Percentiles rank a stretch among this genome's conserved stretches.
These are phyloP conservation scores for Macropus fuliginosus DNA, from an alignment of 2,797 vertebrate genomes.

Conservation along the genomic window DNA sequence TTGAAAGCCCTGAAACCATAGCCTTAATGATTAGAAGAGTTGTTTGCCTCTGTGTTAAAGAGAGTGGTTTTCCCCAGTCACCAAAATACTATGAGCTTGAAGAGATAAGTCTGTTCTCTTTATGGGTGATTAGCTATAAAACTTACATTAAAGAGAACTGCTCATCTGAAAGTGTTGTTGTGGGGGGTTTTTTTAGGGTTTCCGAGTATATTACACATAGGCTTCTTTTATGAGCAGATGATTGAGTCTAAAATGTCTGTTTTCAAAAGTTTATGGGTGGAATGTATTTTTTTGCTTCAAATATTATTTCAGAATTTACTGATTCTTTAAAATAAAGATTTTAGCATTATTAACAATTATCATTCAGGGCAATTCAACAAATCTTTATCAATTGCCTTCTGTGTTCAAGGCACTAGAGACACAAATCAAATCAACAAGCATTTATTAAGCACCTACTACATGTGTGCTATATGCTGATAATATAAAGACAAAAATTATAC, in stretches of 20 bases:
- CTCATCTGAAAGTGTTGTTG: background rate
- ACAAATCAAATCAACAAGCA: background rate
- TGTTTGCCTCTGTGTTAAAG: background rate
- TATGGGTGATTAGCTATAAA: background rate
- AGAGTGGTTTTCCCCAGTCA: background rate
- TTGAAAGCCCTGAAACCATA: background rate
- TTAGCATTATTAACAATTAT: background rate
- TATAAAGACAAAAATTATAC: background rate
- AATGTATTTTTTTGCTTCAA: conserved; percentile 15
- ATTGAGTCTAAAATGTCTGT: background rate
- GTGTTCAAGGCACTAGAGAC: background rate
- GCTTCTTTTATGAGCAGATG: conserved; percentile 9
- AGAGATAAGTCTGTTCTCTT: background rate
- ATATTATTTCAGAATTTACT: background rate
- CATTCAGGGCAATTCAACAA: background rate
- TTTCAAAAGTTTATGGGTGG: background rate
- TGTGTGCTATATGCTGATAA: background rate
- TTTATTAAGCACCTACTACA: background rate
- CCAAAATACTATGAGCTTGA: background rate
- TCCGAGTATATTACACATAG: background rate
- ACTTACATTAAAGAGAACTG: conserved; percentile 1
- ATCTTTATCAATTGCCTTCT: background rate
- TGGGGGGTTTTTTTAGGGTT: background rate
- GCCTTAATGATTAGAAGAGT: background rate
- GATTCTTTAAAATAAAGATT: background rate